These are phyloP conservation scores for Phoeniculus purpureus DNA, from an alignment of 2,797 vertebrate genomes.

Conservation along the genomic window DNA sequence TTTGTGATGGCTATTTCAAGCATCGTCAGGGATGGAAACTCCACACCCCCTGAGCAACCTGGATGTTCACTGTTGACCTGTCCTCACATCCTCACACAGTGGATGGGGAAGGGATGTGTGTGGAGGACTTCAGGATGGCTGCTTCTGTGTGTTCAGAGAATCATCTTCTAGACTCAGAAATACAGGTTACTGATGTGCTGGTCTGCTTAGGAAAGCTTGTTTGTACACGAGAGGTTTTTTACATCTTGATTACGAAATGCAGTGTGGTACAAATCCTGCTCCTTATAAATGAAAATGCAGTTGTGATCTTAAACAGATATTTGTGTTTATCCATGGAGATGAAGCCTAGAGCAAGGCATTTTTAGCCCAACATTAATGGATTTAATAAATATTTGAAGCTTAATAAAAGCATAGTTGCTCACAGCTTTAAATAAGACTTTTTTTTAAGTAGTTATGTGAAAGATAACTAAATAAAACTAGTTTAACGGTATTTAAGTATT, in stretches of 20 bases:
- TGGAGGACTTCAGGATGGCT: neutral
- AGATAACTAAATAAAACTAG: constrained; percentile 34
- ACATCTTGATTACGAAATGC: neutral
- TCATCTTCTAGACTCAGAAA: neutral
- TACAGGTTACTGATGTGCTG: neutral
- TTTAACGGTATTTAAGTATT: neutral
- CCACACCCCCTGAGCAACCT: neutral
- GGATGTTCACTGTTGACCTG: too few relatives aligned
- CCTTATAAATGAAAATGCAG: neutral
- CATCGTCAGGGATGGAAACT: neutral
- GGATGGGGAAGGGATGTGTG: neutral
- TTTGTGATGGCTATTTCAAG: neutral
- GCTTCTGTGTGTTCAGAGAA: neutral
- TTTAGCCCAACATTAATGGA: constrained; percentile 25
- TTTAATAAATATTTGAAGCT: constrained; percentile 12
- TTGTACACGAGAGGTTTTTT: neutral
- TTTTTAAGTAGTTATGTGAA: neutral
- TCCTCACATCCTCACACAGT: too few relatives aligned
- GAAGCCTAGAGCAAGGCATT: neutral
- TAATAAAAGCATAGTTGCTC: neutral
- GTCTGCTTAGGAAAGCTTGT: neutral
- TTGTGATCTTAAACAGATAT: neutral
- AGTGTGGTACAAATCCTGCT: neutral
- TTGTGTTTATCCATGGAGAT: neutral
- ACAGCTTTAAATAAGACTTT: neutral